phyloP scores from a whole-genome alignment of 1,140 invertebrate genomes.

The Thalassaphorura encarpata region DNA sequence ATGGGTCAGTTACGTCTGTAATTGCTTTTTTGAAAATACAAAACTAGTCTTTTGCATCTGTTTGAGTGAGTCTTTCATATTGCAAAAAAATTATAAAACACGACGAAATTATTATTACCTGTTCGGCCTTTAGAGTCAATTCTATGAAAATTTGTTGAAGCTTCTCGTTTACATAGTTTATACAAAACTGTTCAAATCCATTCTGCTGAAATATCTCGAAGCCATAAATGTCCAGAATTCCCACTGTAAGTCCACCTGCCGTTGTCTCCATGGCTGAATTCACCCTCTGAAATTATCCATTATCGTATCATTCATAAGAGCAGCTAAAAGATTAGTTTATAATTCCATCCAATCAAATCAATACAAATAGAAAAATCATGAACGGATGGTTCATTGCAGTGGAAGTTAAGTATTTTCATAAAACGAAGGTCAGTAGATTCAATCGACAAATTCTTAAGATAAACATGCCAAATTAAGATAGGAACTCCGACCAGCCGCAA shows the following conservation, averaged over 20 bases:
- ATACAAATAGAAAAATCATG: neutral
- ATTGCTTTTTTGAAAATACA: neutral
- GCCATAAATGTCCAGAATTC: conserved; percentile 57
- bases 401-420: no score
- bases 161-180: conserved; percentile 82
- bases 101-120: conserved; percentile 39
- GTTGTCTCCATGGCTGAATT: conserved; percentile 53
- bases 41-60: neutral
- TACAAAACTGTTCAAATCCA: conserved; percentile 66
- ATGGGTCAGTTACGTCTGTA: no score
- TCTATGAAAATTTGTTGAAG: conserved; percentile 72
- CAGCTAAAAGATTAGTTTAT: conserved; percentile 2
- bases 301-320: neutral
- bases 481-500: no score
- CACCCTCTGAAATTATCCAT: conserved; percentile 41
- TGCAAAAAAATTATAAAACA: neutral
- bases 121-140: conserved; percentile 60
- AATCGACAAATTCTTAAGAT: no score
- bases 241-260: conserved; percentile 44
- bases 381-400: neutral
- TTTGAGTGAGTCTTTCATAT: neutral
- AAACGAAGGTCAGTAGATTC: no score
- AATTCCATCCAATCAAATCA: neutral
- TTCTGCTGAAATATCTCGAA: conserved; percentile 57
- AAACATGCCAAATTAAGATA: no score